Evolutionary conservation across 2,888 invertebrate species (phyloP), one percentile per base, ranked within the genome.

Genomic region (Microplitis manilae): DNA sequence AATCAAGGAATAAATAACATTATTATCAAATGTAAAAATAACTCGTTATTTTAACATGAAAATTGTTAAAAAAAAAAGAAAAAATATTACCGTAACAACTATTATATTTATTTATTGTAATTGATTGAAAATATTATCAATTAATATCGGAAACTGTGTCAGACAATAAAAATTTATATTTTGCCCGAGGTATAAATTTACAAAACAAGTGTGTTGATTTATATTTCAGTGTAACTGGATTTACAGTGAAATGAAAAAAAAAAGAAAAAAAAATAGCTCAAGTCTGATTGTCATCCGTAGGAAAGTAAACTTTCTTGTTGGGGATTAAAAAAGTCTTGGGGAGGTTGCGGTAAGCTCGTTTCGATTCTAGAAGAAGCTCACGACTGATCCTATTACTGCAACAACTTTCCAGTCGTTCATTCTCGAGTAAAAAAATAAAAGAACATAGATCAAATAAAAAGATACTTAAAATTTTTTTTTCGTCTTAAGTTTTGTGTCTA

Each of bases 381-480:
- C 73, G 79, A 77, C 76, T 80, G 81, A 84, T 85, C 83, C 82
- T 81, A 83, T 84, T 85, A 84, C 83, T 73, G 80, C 81, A 80
- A 81, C 82, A 84, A 83, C 81, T 82, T 83, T 80, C 83, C 79
- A 80, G 81, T 77, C 79, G 76, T 68, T 13, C 59, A 41, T 71
- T 71, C 70, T 40, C 39, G 20, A 73, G 20, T 17, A 41, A 67
- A 15, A 20, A 65, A 65, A 65, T 71, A 68, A 72, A 65, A 77
- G 73, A 68, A 30, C 30, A 30, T 59, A 59, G 15, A 38, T 50
- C 71, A 67, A 70, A 65, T 41, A 70, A 61, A 73, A 50, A 59
- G 73, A 61, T 68, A 64, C 50, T 65, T 6, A 7, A 68, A 60
- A 67, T 41, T 68, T 30, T 15, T 60, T 9, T 41, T 15, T 67